Conservation (phyloP, 2,113 vertebrate species). For the Neoarius graeffei region DNA sequence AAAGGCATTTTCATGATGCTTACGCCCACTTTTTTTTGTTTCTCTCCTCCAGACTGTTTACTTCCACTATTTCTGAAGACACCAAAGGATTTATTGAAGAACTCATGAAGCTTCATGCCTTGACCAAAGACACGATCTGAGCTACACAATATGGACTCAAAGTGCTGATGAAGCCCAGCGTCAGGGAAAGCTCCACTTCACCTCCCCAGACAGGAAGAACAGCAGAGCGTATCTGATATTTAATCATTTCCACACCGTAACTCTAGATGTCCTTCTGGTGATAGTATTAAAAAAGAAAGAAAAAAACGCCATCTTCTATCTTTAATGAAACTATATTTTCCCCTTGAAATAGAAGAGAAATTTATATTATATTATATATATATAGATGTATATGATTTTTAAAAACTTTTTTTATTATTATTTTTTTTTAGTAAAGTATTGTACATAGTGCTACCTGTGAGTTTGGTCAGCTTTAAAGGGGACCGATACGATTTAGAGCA, state of each 20-base stretch:
- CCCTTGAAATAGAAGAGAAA: constrained; percentile 67
- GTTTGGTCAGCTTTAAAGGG: constrained; percentile 62
- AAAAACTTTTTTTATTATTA: too few relatives aligned
- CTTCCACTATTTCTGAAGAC: constrained; percentile 69
- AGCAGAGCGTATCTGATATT: constrained; percentile 23
- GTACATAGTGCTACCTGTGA: constrained; percentile 67
- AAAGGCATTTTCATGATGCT: background rate
- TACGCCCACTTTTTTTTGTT: background rate
- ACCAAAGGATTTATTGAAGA: constrained; percentile 70
- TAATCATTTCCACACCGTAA: constrained; percentile 46
- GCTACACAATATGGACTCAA: constrained; percentile 59
- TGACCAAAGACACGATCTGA: constrained; percentile 58
- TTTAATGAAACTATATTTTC: constrained; percentile 52
- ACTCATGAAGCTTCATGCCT: constrained; percentile 69
- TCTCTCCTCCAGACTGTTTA: constrained; percentile 72
- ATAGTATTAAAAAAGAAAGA: constrained; percentile 11
- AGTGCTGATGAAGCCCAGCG: constrained; percentile 31
- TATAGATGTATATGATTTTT: constrained; percentile 55
- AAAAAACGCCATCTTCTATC: constrained; percentile 57
- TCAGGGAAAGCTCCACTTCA: constrained; percentile 11
- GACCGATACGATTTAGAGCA: constrained; percentile 73
- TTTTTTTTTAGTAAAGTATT: constrained; percentile 61
- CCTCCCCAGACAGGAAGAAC: background rate
- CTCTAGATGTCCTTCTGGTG: constrained; percentile 51
- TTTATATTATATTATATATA: constrained; percentile 44